A percentile compares a stretch with the other conserved stretches of the same genome.
phyloP scores from a whole-genome alignment of 2,113 vertebrate genomes.

The Nycticebus coucang region DNA sequence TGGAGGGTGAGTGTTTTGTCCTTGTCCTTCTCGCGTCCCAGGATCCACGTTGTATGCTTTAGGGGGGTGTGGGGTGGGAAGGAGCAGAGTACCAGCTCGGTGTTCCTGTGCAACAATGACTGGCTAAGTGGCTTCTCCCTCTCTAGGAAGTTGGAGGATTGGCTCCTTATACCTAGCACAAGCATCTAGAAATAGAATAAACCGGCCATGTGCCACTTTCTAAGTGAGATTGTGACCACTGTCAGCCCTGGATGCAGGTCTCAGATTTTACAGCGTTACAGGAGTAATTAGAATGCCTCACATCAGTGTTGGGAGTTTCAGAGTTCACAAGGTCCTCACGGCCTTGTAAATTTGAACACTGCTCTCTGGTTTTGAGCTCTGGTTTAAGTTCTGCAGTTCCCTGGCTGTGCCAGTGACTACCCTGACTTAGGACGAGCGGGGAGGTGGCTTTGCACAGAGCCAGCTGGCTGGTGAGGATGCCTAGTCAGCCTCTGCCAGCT shows the following conservation, averaged over 20 bases:
- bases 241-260: not conserved
- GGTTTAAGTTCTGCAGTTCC: not conserved
- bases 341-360: not conserved
- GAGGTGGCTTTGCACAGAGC: not conserved
- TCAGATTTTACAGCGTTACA: not conserved
- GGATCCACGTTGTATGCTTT: not conserved
- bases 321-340: not conserved
- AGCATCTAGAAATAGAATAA: not conserved
- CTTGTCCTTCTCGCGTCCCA: not conserved
- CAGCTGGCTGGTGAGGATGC: not conserved
- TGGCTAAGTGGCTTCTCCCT: not conserved
- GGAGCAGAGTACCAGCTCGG: too few relatives aligned
- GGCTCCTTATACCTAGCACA: not conserved
- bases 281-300: not conserved
- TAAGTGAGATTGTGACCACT: too few relatives aligned
- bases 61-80: accelerated
- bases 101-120: too few relatives aligned
- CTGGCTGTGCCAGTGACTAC: too few relatives aligned
- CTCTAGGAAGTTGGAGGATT: not conserved
- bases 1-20: not conserved
- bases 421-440: not conserved
- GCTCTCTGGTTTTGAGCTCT: not conserved
- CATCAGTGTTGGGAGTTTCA: too few relatives aligned
- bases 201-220: not conserved
- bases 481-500: accelerated